Base-by-base conservation (phyloP, 2,113 vertebrate genomes). In the Gavia stellata region DNA sequence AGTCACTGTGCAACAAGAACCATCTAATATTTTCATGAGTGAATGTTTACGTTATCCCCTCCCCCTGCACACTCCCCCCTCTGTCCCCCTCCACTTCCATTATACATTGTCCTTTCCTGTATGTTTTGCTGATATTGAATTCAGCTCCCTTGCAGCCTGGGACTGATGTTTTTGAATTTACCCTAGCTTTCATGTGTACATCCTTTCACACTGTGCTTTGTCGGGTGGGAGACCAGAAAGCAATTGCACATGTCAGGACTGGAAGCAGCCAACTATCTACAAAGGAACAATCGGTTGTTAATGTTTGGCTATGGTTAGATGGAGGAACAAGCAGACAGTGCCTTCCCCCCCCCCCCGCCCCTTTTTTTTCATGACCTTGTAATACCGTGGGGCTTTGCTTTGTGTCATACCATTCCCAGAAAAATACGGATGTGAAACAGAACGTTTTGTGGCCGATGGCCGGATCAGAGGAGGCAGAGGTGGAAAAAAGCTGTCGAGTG, bases 1-100 rank as follows among this genome's bases (percentile, higher is more conserved):
- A 98, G 97, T 97, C 94, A 97, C 97, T 98, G 97, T 97, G 97
- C 96, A 97, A 95, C 93, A 88, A 94, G 82, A 98, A 86, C 88
- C 31, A 88, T 78, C 65, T 90, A 86, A 94, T 93, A 96, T 95
- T 86, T 96, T 90, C n/a, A 82, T 74, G 79, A 7, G 59, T 87
- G 90, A 81, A 61, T 87, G 86, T 95, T 94, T 94, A 91, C 0
- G 5, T 90, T 95, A 63, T 90, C 74, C 72, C 86, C 83, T 92
- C 88, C 92, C 79, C 80, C 88, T 74, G 61, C 56, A 81, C 23
- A 2, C 81, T 73, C 81, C 95, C 87, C 70, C 53, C 20, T 72
- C 74, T 13, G 15, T 67, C 29, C 65, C 92, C 72, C 81, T 80
- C 68, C 74, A 45, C 72, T 78, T 91, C 78, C 61, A 90, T 94